Base-by-base conservation (phyloP, 2,797 vertebrate species). In the Helostoma temminkii region DNA sequence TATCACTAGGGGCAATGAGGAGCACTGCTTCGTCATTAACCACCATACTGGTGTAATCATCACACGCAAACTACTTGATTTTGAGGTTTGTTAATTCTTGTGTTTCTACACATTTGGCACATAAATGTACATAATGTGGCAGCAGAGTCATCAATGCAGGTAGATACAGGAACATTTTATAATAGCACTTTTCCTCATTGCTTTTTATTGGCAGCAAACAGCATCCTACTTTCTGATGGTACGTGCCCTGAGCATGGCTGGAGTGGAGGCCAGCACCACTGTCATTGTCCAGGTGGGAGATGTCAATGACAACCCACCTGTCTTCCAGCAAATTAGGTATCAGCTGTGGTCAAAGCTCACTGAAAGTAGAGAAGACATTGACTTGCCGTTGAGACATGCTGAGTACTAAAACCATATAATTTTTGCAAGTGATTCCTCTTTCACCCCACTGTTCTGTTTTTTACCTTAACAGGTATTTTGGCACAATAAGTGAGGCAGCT, bases 161-260 rank as follows among this genome's bases (percentile, higher is more conserved):
- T 26, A 57, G 2, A 14, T n/a, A 24, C 22, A 30, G n/a, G 9
- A 45, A 5, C 16, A 1, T 32, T 59, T 39, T 30, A 30, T 25
- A 55, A 25, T 8, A 21, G 5, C 32, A 24, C 16, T 37, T 76
- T 59, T 43, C 30, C 18, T 58, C 2, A 19, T 7, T 75, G 30
- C 16, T 52, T 50, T 42, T 60, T 71, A 62, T 68, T 66, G 48
- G 47, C 73, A 93, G 92, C 79, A 86, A 69, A 91, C 86, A 4
- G 24, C 88, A 0, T 91, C 91, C 14, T 97, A 96, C 65, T 84
- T 86, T 3, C 80, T 99, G 61, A 92, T 86, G 56, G 88, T 99
- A 22, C 95, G 95, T 78, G 97, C 95, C 39, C 93, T 95, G 50
- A 99, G 95, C 87, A 97, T 98, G 96, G 96, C 96, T 16, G 96